Evolutionary conservation across 2,113 vertebrate genomes (phyloP).

Genomic region (Anoura caudifer): DNA sequence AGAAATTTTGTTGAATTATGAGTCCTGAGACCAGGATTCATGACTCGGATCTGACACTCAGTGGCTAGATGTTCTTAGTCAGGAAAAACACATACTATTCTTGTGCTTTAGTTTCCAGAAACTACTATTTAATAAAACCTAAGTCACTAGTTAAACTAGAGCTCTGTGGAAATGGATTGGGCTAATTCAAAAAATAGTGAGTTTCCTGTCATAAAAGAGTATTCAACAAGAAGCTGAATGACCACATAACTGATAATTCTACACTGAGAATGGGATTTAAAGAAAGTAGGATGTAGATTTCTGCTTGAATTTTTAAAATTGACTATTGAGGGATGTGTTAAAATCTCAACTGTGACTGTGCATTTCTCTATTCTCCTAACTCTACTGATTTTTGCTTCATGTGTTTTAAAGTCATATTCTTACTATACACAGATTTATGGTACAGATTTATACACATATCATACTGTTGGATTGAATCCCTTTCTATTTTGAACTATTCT

Average conservation of each 20-base stretch:
- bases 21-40: not conserved
- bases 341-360: not conserved
- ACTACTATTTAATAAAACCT: not conserved
- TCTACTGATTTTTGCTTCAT: not conserved
- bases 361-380: not conserved
- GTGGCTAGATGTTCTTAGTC: not conserved
- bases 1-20: not conserved
- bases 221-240: not conserved
- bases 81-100: not conserved
- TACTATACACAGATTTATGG: not conserved
- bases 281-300: not conserved
- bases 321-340: not conserved
- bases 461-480: not conserved
- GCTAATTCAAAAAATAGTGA: not conserved
- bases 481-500: constrained; percentile 19
- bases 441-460: too few relatives aligned
- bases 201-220: not conserved
- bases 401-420: not conserved
- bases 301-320: not conserved
- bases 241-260: not conserved
- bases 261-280: not conserved
- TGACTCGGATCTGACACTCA: not conserved
- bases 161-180: not conserved
- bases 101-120: not conserved
- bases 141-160: not conserved